Evolutionary conservation across 2,888 invertebrate species (phyloP), one percentile per base, ranked within the genome.

Genomic region (Timandra comae): DNA sequence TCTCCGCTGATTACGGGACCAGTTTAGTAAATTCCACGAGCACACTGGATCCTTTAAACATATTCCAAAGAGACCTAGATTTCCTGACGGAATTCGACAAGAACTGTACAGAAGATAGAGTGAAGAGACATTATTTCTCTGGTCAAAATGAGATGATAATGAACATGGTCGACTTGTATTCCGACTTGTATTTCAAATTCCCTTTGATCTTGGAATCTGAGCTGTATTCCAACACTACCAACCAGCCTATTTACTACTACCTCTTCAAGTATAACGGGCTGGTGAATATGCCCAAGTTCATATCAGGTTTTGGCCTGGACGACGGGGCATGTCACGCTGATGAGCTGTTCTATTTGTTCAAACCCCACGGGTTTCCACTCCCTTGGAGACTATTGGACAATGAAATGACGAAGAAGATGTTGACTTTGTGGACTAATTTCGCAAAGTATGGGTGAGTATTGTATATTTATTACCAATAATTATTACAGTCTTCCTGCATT

Each of bases 381-480:
- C 76, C 80, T 0, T 64, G 69, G n/a, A 56, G 68, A 9, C 59
- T 56, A 23, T 43, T 76, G 8, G 85, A 85, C 45, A 53, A 45
- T 7, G 41, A 44, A 2, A 81, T 81, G 78, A 68, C 76, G 27
- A 53, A 56, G 23, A 56, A 71, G 1, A 79, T 85, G 78, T 68
- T 81, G 12, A 74, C 70, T 3, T 48, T 85, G 45, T 85, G 84
- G 84, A 84, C 84, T 0, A 85, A 85, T 52, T 85, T 85, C 34
- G 85, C 85, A 2, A 85, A 85, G 46, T 78, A 71, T 46, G 62
- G 72, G 85, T 85, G 51, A 49, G 63, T 52, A 21, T 27, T 12
- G 3, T n/a, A n/a, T n/a, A n/a, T n/a, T n/a, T n/a, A n/a, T n/a
- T n/a, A n/a, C n/a, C n/a, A n/a, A n/a, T n/a, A n/a, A n/a, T n/a